These are phyloP conservation scores for Dendrocopos noguchii DNA, from an alignment of 2,113 vertebrate genomes.

Conservation along the genomic window DNA sequence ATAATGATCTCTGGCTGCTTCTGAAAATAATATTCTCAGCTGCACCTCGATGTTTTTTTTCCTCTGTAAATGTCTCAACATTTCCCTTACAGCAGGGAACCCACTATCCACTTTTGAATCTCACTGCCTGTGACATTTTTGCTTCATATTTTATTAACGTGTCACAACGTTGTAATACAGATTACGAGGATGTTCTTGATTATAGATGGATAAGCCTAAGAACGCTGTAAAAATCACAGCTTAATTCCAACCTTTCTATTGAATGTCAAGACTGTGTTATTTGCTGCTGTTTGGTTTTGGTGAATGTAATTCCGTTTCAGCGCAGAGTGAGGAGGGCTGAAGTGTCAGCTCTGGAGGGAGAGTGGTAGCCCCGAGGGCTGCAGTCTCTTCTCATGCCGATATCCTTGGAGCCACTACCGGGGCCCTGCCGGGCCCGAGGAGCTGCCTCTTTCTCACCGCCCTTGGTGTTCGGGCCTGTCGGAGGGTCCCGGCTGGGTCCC, in stretches of 20 bases:
- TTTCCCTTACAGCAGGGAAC: constrained; percentile 12
- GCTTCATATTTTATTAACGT: constrained; percentile 20
- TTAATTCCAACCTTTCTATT: background rate
- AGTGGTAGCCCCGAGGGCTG: background rate
- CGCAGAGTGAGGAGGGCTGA: accelerated
- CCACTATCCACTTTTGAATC: background rate
- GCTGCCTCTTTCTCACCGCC: background rate
- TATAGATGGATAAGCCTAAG: background rate
- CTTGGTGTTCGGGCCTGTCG: background rate
- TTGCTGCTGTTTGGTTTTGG: no score
- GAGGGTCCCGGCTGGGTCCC: background rate
- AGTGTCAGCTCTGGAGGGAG: background rate
- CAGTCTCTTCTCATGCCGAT: background rate
- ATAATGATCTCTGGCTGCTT: constrained; percentile 10
- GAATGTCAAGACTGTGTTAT: no score
- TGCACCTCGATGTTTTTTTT: background rate
- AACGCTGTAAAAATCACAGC: background rate
- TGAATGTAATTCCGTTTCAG: background rate
- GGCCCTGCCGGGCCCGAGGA: background rate
- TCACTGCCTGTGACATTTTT: constrained; percentile 2
- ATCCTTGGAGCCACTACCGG: no score
- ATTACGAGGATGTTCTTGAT: background rate
- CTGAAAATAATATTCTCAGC: background rate
- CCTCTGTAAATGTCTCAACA: background rate
- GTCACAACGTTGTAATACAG: background rate